phyloP scores from a whole-genome alignment of 2,888 invertebrate species.

The Pollenia griseotomentosa region DNA sequence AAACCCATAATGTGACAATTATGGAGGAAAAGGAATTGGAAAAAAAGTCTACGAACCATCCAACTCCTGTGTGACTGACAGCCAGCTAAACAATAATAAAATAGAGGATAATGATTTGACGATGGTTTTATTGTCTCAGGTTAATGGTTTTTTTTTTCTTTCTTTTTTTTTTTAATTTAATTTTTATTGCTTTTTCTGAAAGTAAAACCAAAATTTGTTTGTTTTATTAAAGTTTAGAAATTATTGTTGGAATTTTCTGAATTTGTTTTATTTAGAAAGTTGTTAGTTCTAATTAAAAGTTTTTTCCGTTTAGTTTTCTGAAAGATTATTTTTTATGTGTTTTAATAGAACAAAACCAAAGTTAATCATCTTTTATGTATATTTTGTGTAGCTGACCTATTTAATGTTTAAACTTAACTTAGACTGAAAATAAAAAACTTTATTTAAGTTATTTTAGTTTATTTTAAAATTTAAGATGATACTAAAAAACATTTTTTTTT shows the following conservation, averaged over 20 bases:
- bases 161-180: background rate
- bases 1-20: conserved; percentile 39
- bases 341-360: too few species aligned
- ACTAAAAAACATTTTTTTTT: too few species aligned
- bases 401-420: background rate
- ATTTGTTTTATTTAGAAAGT: conserved; percentile 24
- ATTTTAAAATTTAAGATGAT: too few species aligned
- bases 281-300: conserved; percentile 29
- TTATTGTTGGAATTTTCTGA: conserved; percentile 8
- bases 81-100: background rate
- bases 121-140: conserved; percentile 41
- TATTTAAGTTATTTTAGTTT: too few species aligned
- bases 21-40: background rate
- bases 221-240: conserved; percentile 14
- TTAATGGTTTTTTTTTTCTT: conserved; percentile 5
- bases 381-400: background rate
- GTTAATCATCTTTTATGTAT: too few species aligned
- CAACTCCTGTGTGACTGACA: background rate
- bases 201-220: background rate
- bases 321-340: background rate
- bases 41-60: background rate
- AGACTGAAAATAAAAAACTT: background rate
- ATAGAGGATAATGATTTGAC: conserved; percentile 45
- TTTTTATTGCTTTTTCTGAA: conserved; percentile 5
- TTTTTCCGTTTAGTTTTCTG: background rate